phyloP scores from a whole-genome alignment of 2,113 vertebrate genomes.

The Morone saxatilis region DNA sequence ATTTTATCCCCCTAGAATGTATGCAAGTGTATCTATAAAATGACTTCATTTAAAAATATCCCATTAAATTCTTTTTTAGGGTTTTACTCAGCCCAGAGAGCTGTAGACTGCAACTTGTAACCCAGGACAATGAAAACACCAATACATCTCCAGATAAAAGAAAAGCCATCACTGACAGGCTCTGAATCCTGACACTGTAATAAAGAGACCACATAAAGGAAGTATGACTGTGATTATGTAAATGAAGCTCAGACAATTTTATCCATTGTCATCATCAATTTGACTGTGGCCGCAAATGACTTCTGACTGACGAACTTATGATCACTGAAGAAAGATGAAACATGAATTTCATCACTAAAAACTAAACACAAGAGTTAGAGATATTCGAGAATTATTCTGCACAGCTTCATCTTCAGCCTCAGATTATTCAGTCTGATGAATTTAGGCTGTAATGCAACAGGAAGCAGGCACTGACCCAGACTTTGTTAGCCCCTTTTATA shows the following conservation, averaged over 20 bases:
- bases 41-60: too few relatives aligned
- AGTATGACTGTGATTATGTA: neutral
- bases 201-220: neutral
- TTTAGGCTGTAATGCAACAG: neutral
- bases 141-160: neutral
- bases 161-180: neutral
- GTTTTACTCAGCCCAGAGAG: too few relatives aligned
- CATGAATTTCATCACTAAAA: too few relatives aligned
- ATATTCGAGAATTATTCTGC: too few relatives aligned
- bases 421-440: neutral
- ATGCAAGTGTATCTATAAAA: too few relatives aligned
- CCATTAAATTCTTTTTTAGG: too few relatives aligned
- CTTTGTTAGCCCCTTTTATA: neutral
- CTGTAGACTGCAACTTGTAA: too few relatives aligned
- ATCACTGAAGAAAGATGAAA: too few relatives aligned
- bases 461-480: constrained; percentile 1
- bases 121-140: neutral
- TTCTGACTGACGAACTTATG: neutral
- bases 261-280: neutral
- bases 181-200: neutral
- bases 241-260: neutral
- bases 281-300: neutral
- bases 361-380: too few relatives aligned
- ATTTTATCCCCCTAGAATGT: too few relatives aligned
- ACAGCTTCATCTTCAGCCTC: neutral